These are phyloP conservation scores for Drosophila biarmipes DNA, from an alignment of 1,140 invertebrate species.

Conservation along the genomic window DNA sequence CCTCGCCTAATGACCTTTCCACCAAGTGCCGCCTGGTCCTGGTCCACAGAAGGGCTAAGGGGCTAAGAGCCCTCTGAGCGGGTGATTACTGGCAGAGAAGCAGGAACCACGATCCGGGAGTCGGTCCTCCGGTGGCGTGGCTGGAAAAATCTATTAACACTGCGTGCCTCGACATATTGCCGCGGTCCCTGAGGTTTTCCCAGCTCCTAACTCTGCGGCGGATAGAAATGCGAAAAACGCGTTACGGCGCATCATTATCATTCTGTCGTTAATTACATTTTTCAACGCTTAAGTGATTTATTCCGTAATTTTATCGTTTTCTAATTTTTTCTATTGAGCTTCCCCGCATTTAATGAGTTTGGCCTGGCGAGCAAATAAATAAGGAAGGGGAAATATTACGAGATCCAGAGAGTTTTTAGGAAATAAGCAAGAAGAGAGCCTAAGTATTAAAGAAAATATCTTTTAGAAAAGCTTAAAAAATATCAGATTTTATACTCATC, in stretches of 20 bases:
- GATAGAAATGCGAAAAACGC: slow-evolving; percentile 57
- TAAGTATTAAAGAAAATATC: too few relatives aligned
- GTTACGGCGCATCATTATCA: slow-evolving; percentile 76
- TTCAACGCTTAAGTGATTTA: slow-evolving; percentile 82
- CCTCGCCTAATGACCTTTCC: slow-evolving; percentile 72
- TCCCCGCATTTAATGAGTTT: slow-evolving; percentile 64
- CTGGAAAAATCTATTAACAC: slow-evolving; percentile 69
- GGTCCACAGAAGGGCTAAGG: slow-evolving; percentile 21
- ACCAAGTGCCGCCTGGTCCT: slow-evolving; percentile 5
- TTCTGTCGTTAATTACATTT: slow-evolving; percentile 83
- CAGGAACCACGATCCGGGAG: slow-evolving; percentile 13
- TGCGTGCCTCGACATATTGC: slow-evolving; percentile 60
- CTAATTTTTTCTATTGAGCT: slow-evolving; percentile 72
- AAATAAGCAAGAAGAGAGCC: neutral
- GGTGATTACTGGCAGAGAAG: slow-evolving; percentile 51
- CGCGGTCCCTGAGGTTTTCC: slow-evolving; percentile 18
- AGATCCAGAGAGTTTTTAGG: slow-evolving; percentile 8
- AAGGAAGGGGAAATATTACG: slow-evolving; percentile 54
- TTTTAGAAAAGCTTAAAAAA: neutral
- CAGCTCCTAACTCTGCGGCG: neutral
- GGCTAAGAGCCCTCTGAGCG: slow-evolving; percentile 47
- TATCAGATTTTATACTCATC: too few relatives aligned
- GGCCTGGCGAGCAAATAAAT: slow-evolving; percentile 51
- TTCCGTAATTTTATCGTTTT: slow-evolving; percentile 82
- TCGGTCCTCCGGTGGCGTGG: slow-evolving; percentile 11